Base-by-base conservation (phyloP, 2,113 vertebrate species). In the Ivindomyrus marchei region DNA sequence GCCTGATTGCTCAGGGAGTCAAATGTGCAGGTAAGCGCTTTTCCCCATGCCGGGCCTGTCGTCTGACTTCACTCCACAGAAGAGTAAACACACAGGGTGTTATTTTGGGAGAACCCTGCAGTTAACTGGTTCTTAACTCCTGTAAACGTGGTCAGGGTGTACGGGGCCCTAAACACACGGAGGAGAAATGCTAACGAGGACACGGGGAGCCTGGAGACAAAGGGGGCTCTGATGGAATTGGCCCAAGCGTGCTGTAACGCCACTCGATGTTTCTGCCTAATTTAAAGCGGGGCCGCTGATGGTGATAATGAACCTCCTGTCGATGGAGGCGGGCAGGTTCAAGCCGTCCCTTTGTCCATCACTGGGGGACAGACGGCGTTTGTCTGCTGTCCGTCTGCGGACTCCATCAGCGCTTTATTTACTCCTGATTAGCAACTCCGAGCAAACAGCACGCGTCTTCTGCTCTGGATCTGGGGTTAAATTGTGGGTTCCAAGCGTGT, bases 1-100 rank as follows among this genome's bases (percentile, higher is more conserved):
- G 97, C 85, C 96, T 97, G 91, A 97, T 97, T 91, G 97, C 97
- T 97, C 97, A 97, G 96, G 97, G 97, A 95, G 96, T 97, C 90
- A 97, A 97, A 93, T 97, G 96, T 95, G 96, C 96, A 96, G 97
- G 96, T 97, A 95, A 95, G 91, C 89, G 83, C 24, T 39, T 85
- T 89, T 17, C 21, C 52, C 53, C 2, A 39, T 31, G 3, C n/a
- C 7, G 24, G 31, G 45, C 77, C 15, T 56, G 77, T 45, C 17
- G 80, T 85, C 21, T 85, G 19, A 24, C 83, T 85, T 45, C 83
- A n/a, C 45, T 45, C 83, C 21, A 13, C 83, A 85, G 45, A 47
- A 24, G 7, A 46, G 5, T 85, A 85, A 85, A 85, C 83, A 85
- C 83, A 5, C 19, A 2, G 42, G 39, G 17, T 47, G 39, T n/a